Evolutionary conservation across 1,140 invertebrate genomes (phyloP).

Genomic region (Ditylenchus dipsaci): DNA sequence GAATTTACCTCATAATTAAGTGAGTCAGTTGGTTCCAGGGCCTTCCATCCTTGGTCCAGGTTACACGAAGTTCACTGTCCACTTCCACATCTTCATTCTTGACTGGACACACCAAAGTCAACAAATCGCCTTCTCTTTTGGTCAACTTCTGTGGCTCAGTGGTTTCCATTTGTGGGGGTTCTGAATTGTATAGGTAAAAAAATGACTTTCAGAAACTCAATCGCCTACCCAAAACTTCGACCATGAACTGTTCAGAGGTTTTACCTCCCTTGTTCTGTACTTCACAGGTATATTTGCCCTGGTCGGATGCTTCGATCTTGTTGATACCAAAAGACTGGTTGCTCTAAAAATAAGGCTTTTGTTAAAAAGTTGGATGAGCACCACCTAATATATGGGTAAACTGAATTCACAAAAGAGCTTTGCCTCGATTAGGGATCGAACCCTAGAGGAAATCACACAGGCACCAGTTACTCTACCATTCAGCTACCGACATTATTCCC

Average conservation of each 20-base stretch:
- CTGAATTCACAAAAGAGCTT: too few species aligned
- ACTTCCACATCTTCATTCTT: conserved; percentile 16
- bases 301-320: conserved; percentile 32
- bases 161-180: conserved; percentile 50
- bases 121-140: conserved; percentile 43
- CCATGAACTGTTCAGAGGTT: conserved; percentile 39
- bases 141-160: conserved; percentile 14
- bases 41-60: conserved; percentile 51
- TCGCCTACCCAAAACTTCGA: conserved; percentile 51
- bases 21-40: conserved; percentile 39
- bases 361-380: too few species aligned
- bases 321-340: conserved; percentile 53
- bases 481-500: too few species aligned
- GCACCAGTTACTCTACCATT: too few species aligned
- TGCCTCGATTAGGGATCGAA: too few species aligned
- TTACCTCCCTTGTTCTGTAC: conserved; percentile 48
- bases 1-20: conserved; percentile 18
- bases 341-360: conserved; percentile 35
- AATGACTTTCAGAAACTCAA: neutral
- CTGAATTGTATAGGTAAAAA: conserved; percentile 11
- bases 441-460: too few species aligned
- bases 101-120: conserved; percentile 48
- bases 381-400: too few species aligned
- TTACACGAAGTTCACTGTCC: conserved; percentile 17
- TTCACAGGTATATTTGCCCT: conserved; percentile 45